Evolutionary conservation across 2,888 invertebrate genomes (phyloP), one percentile per base, ranked within the genome.

Genomic region (Molanna angustata): DNA sequence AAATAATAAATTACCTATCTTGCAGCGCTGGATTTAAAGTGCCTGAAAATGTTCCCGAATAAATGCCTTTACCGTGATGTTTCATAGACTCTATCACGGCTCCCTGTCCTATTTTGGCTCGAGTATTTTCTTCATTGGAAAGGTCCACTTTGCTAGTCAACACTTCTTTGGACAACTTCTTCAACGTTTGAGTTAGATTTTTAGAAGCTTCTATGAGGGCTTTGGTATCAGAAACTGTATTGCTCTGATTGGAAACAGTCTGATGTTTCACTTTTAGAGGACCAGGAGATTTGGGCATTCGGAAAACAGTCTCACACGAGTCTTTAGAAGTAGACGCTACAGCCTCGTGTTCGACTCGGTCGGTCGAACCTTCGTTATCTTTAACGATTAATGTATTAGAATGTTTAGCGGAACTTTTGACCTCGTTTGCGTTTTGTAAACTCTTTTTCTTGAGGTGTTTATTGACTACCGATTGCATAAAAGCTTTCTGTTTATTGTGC

Each of bases 11-110:
- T 67, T 61, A 77, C 67, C 85, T 85, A 72, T 95, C 95, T 73
- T 95, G 95, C 43, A 94, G 78, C 39, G 94, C 91, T 47, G 94
- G 95, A 71, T 94, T 95, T 48, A 95, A 71, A 14, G 94, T 95
- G 48, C 95, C 95, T 66, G 94, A 94, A 72, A 96, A 96, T 57
- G 95, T 95, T 60, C 96, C 96, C 11, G 94, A 95, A 74, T 94
- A 96, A 59, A 95, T 92, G 63, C 94, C 95, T 70, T 92, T 91
- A 61, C 94, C 91, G 65, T 94, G 91, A 68, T 94, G 93, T 69
- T 89, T 87, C 92, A 93, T 90, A 64, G 90, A 90, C 68, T 92
- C 90, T 67, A 92, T 91, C 65, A 91, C 89, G 64, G 91, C 91
- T 27, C 91, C 90, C 11, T 74, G 73, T 49, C 74, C 73, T 46